Evolutionary conservation across 2,888 invertebrate genomes (phyloP), one percentile per base, ranked within the genome.

Genomic region (Branchellion lobata): DNA sequence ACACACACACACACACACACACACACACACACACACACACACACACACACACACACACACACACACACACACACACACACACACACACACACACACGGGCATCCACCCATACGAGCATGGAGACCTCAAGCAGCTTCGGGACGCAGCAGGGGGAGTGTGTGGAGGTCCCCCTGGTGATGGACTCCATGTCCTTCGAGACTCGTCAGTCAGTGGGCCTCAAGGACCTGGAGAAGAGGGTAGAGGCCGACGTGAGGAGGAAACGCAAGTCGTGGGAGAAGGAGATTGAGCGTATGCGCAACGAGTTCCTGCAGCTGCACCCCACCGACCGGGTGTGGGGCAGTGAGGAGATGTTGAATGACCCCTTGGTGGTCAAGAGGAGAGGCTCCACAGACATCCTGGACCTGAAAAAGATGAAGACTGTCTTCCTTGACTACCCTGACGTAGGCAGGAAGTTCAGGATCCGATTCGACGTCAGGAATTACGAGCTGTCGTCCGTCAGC

Each of bases 331-430:
- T 80, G 29, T 82, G 82, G 82, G 83, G 82, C 18, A 81, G 82
- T 72, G 82, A 83, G 24, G 83, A 83, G 40, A 34, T 81, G 18
- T 68, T 83, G 21, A 79, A 80, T 29, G 83, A 83, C 57, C 82
- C 82, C 1, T 29, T 81, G 71, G 82, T 83, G 1, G 53, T 68
- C 36, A 82, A 80, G 53, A 81, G 83, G 2, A 61, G 81, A 29
- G 83, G 83, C 8, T 83, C 83, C 77, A 81, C 82, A 1, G 83
- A 83, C 69, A 78, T 83, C 14, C 71, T 83, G 11, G 83, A 83
- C 53, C 40, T n/a, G 1, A 80, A 78, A 61, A 83, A 81, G 61
- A 83, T 83, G 83, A 81, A 79, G 71, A 83, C 83, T 5, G 47
- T 83, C 27, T 81, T 83, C 78, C 40, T 82, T 68, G 83, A 83